Conservation (phyloP, 2,888 invertebrate species). For the Dryocosmus kuriphilus region DNA sequence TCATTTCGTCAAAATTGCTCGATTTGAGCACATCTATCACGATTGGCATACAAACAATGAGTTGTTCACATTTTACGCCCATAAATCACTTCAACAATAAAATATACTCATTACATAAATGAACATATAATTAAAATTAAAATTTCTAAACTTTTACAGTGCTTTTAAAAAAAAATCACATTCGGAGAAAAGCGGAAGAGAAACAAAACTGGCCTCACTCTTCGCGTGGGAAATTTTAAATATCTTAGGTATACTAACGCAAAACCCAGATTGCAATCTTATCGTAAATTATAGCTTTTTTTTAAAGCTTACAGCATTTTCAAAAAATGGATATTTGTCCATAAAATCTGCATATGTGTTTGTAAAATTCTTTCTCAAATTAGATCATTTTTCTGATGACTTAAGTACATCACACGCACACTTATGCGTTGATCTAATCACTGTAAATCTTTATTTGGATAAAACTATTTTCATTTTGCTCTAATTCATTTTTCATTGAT, state of each 20-base stretch:
- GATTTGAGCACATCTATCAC: not conserved
- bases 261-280: not conserved
- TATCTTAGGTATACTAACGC: not conserved
- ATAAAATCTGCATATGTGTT: not conserved
- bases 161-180: not conserved
- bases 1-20: not conserved
- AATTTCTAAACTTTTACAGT: not conserved
- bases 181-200: not conserved
- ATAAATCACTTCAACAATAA: conserved; percentile 1
- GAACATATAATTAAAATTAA: not conserved
- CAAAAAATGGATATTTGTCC: not conserved
- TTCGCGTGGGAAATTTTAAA: not conserved
- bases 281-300: not conserved
- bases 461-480: not conserved
- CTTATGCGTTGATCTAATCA: not conserved
- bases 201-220: not conserved
- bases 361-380: conserved; percentile 34
- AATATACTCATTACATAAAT: conserved; percentile 27
- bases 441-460: not conserved
- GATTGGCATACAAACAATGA: not conserved
- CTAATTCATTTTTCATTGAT: not conserved
- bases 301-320: not conserved
- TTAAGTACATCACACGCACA: conserved; percentile 48
- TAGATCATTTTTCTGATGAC: conserved; percentile 41
- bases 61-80: not conserved